Conservation (phyloP, 92 coral and sea anemone genomes). For the Parazoanthus darwini region DNA sequence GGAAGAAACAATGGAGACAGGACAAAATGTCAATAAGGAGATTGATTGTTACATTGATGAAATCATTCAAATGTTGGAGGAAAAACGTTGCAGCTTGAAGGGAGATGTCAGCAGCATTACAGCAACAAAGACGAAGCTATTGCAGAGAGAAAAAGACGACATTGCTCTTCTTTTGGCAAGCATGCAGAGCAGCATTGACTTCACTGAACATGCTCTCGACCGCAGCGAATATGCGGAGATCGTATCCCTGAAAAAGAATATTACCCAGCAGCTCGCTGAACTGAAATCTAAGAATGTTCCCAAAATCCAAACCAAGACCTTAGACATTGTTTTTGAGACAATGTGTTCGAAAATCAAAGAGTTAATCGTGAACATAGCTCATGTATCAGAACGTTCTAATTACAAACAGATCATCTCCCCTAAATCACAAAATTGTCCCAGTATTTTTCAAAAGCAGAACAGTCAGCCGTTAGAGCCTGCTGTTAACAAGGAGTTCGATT, state of each 20-base stretch:
- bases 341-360: not conserved
- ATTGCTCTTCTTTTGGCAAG: slow-evolving; percentile 37
- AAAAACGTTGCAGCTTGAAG: slow-evolving; percentile 38
- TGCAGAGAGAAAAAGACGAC: slow-evolving; percentile 39
- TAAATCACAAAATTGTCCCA: not conserved
- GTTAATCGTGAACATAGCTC: not conserved
- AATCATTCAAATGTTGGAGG: slow-evolving; percentile 37
- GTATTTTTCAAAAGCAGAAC: not conserved
- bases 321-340: slow-evolving; percentile 18
- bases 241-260: slow-evolving; percentile 48
- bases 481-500: not conserved
- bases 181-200: slow-evolving; percentile 55
- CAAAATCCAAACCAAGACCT: not conserved
- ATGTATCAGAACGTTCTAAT: slow-evolving; percentile 17
- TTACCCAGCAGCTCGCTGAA: slow-evolving; percentile 46
- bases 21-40: slow-evolving; percentile 26
- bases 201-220: slow-evolving; percentile 46
- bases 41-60: slow-evolving; percentile 44
- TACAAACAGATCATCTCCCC: not conserved
- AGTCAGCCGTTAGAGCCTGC: not conserved
- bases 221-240: slow-evolving; percentile 52
- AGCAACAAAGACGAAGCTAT: slow-evolving; percentile 30
- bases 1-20: slow-evolving; percentile 20
- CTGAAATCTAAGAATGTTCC: slow-evolving; percentile 41
- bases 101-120: slow-evolving; percentile 30